A percentile compares a stretch with the other conserved stretches of the same genome.
Conservation (phyloP, 2,797 vertebrate species). For the Macrochelys suwanniensis region DNA sequence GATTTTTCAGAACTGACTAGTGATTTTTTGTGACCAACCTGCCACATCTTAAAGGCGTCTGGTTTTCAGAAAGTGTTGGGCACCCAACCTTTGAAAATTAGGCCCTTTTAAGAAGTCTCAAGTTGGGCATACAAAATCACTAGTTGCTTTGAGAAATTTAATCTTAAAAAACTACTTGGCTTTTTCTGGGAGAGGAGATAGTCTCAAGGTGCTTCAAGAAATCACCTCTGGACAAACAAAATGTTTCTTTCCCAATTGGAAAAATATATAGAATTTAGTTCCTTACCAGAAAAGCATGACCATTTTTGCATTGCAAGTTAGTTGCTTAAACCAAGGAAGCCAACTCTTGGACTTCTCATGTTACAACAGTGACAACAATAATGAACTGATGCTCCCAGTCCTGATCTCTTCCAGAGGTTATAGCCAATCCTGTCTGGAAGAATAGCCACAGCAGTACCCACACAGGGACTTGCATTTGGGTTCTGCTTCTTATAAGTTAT, state of each 20-base stretch:
- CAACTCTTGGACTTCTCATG: constrained; percentile 77
- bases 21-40: neutral
- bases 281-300: constrained; percentile 77
- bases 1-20: neutral
- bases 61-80: neutral
- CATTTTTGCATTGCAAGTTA: constrained; percentile 78
- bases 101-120: constrained; percentile 9
- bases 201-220: constrained; percentile 22
- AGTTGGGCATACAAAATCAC: neutral
- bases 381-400: constrained; percentile 60
- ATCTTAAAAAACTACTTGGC: constrained; percentile 17
- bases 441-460: constrained; percentile 70
- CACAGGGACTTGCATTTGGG: constrained; percentile 40
- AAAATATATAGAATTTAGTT: constrained; percentile 72
- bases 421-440: constrained; percentile 77
- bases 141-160: neutral
- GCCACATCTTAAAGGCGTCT: neutral
- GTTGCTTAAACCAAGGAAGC: constrained; percentile 74
- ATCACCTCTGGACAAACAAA: constrained; percentile 51
- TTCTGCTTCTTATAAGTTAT: constrained; percentile 32
- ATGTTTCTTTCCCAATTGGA: constrained; percentile 58
- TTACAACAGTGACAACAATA: constrained; percentile 77
- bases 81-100: neutral
- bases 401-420: constrained; percentile 68
- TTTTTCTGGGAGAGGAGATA: neutral